Evolutionary conservation across 2,888 invertebrate genomes (phyloP).

Genomic region (Drosophila pseudotakahashii): DNA sequence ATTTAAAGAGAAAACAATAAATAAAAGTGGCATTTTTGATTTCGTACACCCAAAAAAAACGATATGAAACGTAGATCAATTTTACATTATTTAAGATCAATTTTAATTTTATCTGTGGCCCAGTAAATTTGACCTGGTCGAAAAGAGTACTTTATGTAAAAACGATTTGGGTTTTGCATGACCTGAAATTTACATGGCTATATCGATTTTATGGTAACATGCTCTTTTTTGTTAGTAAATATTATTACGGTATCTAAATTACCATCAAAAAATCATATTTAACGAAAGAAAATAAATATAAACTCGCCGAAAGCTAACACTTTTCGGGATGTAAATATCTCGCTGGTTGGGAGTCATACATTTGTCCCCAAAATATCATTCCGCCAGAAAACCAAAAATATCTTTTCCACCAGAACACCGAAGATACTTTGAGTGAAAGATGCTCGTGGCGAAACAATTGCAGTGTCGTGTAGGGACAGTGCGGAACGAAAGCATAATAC

Average conservation of each 20-base stretch:
- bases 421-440: conserved; percentile 42
- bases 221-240: too few relatives aligned
- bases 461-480: conserved; percentile 34
- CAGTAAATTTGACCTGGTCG: too few relatives aligned
- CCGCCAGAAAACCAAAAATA: conserved; percentile 34
- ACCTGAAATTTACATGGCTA: too few relatives aligned
- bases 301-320: conserved; percentile 7
- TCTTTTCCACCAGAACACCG: conserved; percentile 32
- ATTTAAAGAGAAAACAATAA: background rate
- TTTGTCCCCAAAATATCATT: conserved; percentile 40
- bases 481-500: conserved; percentile 6
- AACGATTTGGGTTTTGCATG: too few relatives aligned
- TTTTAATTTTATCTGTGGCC: too few relatives aligned
- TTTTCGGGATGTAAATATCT: conserved; percentile 28
- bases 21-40: background rate
- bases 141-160: too few relatives aligned
- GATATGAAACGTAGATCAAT: too few relatives aligned
- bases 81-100: too few relatives aligned
- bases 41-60: too few relatives aligned
- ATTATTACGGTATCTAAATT: too few relatives aligned
- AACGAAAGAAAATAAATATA: background rate
- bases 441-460: conserved; percentile 44
- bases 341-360: conserved; percentile 35
- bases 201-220: too few relatives aligned
- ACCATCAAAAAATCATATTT: background rate